A percentile compares a stretch with the other conserved stretches of the same genome.
phyloP scores from a whole-genome alignment of 2,888 invertebrate genomes.

The Mylabris sibirica region DNA sequence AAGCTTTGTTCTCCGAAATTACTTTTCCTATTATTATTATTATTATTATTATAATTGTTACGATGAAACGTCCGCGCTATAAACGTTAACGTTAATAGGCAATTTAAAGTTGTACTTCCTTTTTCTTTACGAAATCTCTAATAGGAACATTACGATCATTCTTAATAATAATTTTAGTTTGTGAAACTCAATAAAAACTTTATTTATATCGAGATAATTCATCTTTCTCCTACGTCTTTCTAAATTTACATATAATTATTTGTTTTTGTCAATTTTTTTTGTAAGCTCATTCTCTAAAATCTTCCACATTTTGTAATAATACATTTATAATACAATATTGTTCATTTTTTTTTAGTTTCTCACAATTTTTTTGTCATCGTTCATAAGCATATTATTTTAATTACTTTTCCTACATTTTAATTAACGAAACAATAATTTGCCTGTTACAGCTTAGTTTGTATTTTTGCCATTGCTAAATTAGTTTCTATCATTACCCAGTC shows the following conservation, averaged over 20 bases:
- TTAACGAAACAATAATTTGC: neutral
- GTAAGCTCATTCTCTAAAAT: neutral
- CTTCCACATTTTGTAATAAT: neutral
- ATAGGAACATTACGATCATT: neutral
- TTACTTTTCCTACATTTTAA: neutral
- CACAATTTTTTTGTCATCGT: neutral
- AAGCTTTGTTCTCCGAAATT: no score
- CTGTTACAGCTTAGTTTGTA: neutral
- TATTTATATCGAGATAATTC: neutral
- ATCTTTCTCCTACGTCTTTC: neutral
- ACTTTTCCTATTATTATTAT: neutral
- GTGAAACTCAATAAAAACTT: slow-evolving; percentile 2
- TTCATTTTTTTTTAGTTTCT: neutral
- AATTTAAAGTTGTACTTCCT: neutral
- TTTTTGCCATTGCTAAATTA: neutral
- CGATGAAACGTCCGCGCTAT: neutral
- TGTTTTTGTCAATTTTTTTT: neutral
- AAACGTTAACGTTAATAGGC: neutral
- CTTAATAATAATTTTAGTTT: neutral
- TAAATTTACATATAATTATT: slow-evolving; percentile 11
- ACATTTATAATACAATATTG: neutral
- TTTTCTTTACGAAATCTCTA: neutral
- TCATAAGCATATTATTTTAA: neutral
- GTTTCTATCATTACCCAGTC: no score
- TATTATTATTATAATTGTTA: neutral